Evolutionary conservation across 2,113 vertebrate species (phyloP).

Genomic region (Potamarius usumacintae): DNA sequence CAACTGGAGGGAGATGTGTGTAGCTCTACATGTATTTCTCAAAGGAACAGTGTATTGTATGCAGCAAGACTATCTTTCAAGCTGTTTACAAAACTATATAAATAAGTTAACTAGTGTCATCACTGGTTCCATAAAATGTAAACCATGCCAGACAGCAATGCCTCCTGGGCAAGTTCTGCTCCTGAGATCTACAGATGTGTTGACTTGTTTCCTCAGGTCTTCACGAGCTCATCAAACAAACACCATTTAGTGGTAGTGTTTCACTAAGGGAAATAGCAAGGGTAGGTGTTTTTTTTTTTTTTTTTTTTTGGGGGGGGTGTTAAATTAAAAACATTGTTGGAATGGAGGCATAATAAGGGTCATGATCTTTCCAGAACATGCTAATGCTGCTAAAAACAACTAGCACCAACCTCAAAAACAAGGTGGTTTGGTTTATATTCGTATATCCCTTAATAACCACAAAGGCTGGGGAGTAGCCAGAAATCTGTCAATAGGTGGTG

Average conservation of each 20-base stretch:
- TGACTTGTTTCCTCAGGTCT: not conserved
- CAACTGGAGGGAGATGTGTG: not conserved
- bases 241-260: not conserved
- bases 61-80: not conserved
- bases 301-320: too few species aligned
- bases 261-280: not conserved
- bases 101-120: not conserved
- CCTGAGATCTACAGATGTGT: not conserved
- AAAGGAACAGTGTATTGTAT: not conserved
- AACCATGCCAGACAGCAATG: not conserved
- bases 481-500: constrained; percentile 27
- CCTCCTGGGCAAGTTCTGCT: constrained; percentile 10
- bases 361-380: constrained; percentile 7
- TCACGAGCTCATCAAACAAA: not conserved
- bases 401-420: not conserved
- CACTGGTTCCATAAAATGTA: not conserved
- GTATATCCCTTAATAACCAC: not conserved
- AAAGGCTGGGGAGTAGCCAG: not conserved
- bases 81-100: not conserved
- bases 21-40: not conserved
- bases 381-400: constrained; percentile 14
- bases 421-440: constrained; percentile 18
- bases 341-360: not conserved
- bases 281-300: too few species aligned
- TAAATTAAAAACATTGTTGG: not conserved